Conservation (phyloP, 1,140 invertebrate species). For the Parapsyche elsis region DNA sequence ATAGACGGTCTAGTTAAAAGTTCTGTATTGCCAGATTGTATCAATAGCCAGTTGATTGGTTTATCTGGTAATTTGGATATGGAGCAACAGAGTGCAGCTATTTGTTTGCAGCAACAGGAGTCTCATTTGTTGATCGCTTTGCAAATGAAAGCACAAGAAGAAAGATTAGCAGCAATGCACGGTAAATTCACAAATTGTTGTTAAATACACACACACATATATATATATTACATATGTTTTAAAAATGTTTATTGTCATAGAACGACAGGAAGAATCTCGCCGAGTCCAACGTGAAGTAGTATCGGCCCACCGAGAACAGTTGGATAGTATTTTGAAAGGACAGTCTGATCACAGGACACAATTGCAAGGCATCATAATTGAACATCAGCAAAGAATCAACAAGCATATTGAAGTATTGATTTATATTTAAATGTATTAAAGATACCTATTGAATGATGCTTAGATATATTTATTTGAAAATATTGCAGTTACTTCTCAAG, state of each 20-base stretch:
- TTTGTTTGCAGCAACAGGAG: conserved; percentile 66
- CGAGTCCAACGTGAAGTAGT: conserved; percentile 63
- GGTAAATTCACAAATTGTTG: conserved; percentile 55
- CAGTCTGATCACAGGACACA: conserved; percentile 62
- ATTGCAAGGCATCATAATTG: conserved; percentile 64
- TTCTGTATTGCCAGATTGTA: not conserved
- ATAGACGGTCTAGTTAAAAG: not conserved
- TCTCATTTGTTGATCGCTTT: conserved; percentile 66
- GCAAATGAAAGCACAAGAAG: conserved; percentile 66
- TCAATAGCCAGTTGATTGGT: not conserved
- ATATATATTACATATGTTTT: not conserved
- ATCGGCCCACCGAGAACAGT: conserved; percentile 60
- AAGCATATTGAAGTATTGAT: conserved; percentile 62
- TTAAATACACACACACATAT: conserved; percentile 5
- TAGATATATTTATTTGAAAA: not conserved
- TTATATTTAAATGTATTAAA: conserved; percentile 2
- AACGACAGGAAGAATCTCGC: conserved; percentile 63
- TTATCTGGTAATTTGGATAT: conserved; percentile 34
- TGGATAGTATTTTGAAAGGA: conserved; percentile 61
- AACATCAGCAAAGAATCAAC: conserved; percentile 65
- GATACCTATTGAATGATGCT: not conserved
- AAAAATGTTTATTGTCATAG: conserved; percentile 54
- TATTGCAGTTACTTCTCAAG: conserved; percentile 42
- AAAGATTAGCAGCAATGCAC: conserved; percentile 64
- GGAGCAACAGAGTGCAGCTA: conserved; percentile 62